phyloP scores from a whole-genome alignment of 35 echinoderm and acorn worm species.

The Apostichopus japonicus region DNA sequence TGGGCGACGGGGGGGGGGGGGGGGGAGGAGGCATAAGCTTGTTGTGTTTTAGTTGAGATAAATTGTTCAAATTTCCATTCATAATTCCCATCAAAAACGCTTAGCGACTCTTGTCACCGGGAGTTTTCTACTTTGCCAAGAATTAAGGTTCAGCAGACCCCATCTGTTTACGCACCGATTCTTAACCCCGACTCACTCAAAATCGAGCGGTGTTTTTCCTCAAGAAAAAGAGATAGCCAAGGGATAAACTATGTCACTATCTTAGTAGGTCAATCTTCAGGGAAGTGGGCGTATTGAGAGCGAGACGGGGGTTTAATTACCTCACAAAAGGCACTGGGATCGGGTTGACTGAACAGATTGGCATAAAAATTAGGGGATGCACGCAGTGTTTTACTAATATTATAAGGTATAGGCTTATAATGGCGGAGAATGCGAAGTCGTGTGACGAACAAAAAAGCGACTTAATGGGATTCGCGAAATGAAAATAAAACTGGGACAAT shows the following conservation, averaged over 20 bases:
- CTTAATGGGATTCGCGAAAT: no score
- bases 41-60: no score
- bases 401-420: not conserved
- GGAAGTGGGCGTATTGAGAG: constrained; percentile 5
- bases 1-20: no score
- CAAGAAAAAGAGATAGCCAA: not conserved
- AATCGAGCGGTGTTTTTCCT: not conserved
- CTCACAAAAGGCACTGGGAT: constrained; percentile 36
- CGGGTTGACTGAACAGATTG: constrained; percentile 16
- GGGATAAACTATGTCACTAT: constrained; percentile 35
- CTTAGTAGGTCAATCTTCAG: constrained; percentile 15
- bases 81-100: no score
- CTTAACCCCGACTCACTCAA: not conserved
- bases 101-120: not conserved
- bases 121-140: not conserved
- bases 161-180: not conserved
- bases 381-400: not conserved
- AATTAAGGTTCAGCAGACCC: not conserved
- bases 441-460: constrained; percentile 15
- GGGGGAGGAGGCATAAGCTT: no score
- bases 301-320: constrained; percentile 37
- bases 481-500: no score
- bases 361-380: constrained; percentile 6
- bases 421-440: not conserved
- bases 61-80: no score